Evolutionary conservation across 2,797 vertebrate species (phyloP), one percentile per base, ranked within the genome.

Genomic region (Cercopithecus neglectus): DNA sequence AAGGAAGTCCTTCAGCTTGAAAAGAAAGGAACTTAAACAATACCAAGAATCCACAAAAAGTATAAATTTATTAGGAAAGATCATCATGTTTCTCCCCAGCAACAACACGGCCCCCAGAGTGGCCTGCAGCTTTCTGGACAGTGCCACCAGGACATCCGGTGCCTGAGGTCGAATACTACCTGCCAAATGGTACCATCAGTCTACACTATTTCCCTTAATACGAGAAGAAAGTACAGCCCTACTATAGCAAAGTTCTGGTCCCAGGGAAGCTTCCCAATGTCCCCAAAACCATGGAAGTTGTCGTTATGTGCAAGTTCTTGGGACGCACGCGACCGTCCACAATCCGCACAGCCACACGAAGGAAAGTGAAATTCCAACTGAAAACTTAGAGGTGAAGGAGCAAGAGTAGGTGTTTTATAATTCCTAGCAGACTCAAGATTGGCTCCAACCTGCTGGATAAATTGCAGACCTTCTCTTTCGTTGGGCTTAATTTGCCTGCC

Each of bases 141-240:
- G 33, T 3, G 50, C 0, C 55, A 16, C 55, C 80, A 97, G 0
- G 95, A 98, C 39, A 24, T 89, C 30, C 26, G 0, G 3, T 85
- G 78, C 0, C 96, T 98, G 97, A 98, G 36, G 98, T 98, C 0
- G 98, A 98, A 14, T 99, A 99, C 96, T 99, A 98, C 94, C 99
- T 99, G 0, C 0, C 48, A 0, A 98, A 98, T 0, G 99, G 99
- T 83, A 99, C 99, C 55, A 99, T 99, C 97, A 99, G 99, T 98
- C 98, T 99, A 21, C 99, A 99, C 98, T 99, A 99, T 98, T 99
- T 99, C 97, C 99, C 99, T 72, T 99, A 99, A 96, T 99, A 99
- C 0, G 99, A 99, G 85, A 99, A 95, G 16, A 98, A 98, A 97
- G 98, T 99, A 36, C 91, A 99, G 99, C 99, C 99, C 24, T 98